A percentile compares a stretch with the other conserved stretches of the same genome.
phyloP scores from a whole-genome alignment of 2,113 vertebrate genomes.

The Bufo bufo region DNA sequence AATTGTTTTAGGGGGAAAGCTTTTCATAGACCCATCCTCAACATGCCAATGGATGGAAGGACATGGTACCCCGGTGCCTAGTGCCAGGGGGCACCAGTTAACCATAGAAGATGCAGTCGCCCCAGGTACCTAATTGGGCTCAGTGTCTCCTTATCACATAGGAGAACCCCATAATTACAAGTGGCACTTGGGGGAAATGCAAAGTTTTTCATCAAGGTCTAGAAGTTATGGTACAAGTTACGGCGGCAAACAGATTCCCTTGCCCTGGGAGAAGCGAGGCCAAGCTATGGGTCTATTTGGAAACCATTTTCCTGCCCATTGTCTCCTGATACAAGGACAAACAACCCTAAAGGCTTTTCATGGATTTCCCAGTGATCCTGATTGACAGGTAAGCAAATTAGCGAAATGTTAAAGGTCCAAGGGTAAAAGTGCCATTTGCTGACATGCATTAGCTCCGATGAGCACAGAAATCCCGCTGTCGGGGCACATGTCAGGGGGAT shows the following conservation, averaged over 20 bases:
- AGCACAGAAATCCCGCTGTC: constrained; percentile 21
- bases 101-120: too few relatives aligned
- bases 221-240: background rate
- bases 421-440: constrained; percentile 30
- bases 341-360: constrained; percentile 4
- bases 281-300: background rate
- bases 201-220: background rate
- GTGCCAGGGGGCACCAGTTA: too few relatives aligned
- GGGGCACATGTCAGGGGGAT: constrained; percentile 21
- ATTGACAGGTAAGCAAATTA: constrained; percentile 25
- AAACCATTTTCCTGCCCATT: background rate
- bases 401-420: constrained; percentile 23
- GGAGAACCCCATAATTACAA: background rate
- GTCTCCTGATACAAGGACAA: background rate
- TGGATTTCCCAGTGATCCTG: constrained; percentile 11
- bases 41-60: too few relatives aligned
- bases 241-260: background rate
- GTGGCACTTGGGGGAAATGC: too few relatives aligned
- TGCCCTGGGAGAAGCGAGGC: background rate
- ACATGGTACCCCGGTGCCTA: too few relatives aligned
- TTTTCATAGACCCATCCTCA: too few relatives aligned
- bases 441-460: constrained; percentile 22
- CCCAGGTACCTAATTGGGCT: background rate
- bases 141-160: background rate
- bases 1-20: too few relatives aligned